A percentile compares a stretch with the other conserved stretches of the same genome.
phyloP scores from a whole-genome alignment of 2,888 invertebrate species.

The Catonia carolina region DNA sequence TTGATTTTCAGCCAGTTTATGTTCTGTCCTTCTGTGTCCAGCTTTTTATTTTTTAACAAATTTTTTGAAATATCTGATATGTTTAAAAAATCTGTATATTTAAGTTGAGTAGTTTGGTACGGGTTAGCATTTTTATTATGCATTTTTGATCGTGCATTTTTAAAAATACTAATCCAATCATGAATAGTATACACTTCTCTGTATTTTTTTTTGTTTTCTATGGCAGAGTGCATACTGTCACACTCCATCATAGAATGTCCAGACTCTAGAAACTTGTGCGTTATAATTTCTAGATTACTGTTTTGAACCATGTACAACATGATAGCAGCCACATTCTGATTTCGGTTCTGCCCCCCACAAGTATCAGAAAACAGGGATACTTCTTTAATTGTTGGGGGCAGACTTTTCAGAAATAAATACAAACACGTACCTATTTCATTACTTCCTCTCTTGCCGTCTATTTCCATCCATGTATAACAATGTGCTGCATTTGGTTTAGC shows the following conservation, averaged over 20 bases:
- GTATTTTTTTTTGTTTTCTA: slow-evolving; percentile 32
- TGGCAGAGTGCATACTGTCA: slow-evolving; percentile 34
- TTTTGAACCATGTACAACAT: slow-evolving; percentile 29
- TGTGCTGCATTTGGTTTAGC: too few relatives aligned
- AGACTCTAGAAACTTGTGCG: slow-evolving; percentile 35
- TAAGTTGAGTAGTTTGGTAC: slow-evolving; percentile 28
- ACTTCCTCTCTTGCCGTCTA: too few relatives aligned
- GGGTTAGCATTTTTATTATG: too few relatives aligned
- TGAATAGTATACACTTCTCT: slow-evolving; percentile 28
- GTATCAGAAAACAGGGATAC: too few relatives aligned
- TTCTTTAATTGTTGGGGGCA: too few relatives aligned
- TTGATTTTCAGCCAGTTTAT: too few relatives aligned
- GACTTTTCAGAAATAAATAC: too few relatives aligned
- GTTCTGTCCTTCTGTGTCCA: too few relatives aligned
- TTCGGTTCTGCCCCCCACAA: too few relatives aligned
- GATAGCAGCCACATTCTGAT: slow-evolving; percentile 29
- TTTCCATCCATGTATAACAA: too few relatives aligned
- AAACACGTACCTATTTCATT: too few relatives aligned
- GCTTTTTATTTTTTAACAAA: slow-evolving; percentile 24
- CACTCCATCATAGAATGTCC: slow-evolving; percentile 34
- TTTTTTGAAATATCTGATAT: slow-evolving; percentile 21
- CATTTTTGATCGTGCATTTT: slow-evolving; percentile 24
- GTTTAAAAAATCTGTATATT: slow-evolving; percentile 28
- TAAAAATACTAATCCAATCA: slow-evolving; percentile 32
- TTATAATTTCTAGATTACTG: slow-evolving; percentile 28